A percentile compares a stretch with the other conserved stretches of the same genome.
Evolutionary conservation across 2,888 invertebrate genomes (phyloP).

Genomic region (Strigamia crassipes): DNA sequence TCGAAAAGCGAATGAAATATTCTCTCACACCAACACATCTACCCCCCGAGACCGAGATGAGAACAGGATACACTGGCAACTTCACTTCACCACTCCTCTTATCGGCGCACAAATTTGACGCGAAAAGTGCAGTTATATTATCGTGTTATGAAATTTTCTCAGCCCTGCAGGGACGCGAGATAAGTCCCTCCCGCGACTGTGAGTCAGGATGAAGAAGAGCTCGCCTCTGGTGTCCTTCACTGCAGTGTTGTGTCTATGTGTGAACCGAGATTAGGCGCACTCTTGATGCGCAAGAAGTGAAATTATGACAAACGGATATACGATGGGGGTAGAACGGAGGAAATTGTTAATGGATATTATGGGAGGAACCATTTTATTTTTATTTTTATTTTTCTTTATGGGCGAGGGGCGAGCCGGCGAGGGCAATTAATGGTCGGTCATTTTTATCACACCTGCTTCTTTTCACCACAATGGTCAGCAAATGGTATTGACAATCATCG

Average conservation of each 20-base stretch:
- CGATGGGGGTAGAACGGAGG: background rate
- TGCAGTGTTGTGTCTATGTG: background rate
- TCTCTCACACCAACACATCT: background rate
- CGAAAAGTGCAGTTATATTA: slow-evolving; percentile 36
- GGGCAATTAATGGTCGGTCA: slow-evolving; percentile 6
- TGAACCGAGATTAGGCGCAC: background rate
- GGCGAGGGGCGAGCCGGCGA: background rate
- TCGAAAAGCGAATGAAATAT: background rate
- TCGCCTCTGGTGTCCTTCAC: slow-evolving; percentile 13
- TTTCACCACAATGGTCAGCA: background rate
- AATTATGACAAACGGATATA: slow-evolving; percentile 23
- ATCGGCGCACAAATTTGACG: background rate
- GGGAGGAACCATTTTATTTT: slow-evolving; percentile 7
- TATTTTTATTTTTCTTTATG: background rate
- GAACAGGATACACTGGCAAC: slow-evolving; percentile 9
- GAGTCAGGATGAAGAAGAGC: slow-evolving; percentile 34
- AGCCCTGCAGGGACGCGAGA: slow-evolving; percentile 2
- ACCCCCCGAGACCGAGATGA: background rate
- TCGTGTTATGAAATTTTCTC: slow-evolving; percentile 18
- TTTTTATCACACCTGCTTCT: slow-evolving; percentile 13
- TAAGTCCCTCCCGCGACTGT: background rate
- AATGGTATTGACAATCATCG: background rate
- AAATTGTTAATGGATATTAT: slow-evolving; percentile 15
- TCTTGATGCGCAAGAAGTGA: slow-evolving; percentile 31
- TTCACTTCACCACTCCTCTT: background rate